Evolutionary conservation across 2,888 invertebrate species (phyloP), one percentile per base, ranked within the genome.

Genomic region (Spialia ferax): DNA sequence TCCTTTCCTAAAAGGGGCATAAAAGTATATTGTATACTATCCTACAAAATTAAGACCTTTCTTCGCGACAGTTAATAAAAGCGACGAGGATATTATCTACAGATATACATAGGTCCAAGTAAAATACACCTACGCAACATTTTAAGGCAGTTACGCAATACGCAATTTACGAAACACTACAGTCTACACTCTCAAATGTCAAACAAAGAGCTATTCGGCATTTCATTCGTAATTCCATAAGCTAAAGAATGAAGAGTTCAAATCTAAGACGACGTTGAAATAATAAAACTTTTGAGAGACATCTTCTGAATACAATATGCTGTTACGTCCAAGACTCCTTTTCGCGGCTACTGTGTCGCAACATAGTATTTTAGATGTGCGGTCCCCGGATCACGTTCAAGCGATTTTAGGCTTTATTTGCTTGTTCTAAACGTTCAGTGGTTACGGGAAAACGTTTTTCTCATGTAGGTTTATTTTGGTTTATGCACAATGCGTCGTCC

Each of bases 301-400:
- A 67, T 79, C 81, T 76, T 79, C 84, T 79, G 82, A 87, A 88
- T 81, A 91, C 93, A 92, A 93, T 92, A 85, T 86, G 86, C 90
- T 86, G 88, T 93, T 91, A 86, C 83, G 82, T 88, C 86, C 82
- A 11, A 82, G 86, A 7, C 10, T 10, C 88, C 84, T 88, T 88
- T 88, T 88, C 88, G 82, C 77, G 81, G 91, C 91, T 91, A 91
- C 91, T 83, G 90, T 87, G 82, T 82, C 83, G 89, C 92, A 88
- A 92, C 91, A 85, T 85, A 88, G 89, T 91, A 83, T 75, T 67
- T 69, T 38, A 4, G 11, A 10, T 3, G 20, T 63, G 55, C 56
- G 23, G n/a, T 0, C 35, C 26, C 11, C 7, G 8, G n/a, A 52
- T 18, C 15, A 35, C 15, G 13, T 7, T 32, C 50, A 35, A 8